Base-by-base conservation (phyloP, 2,888 invertebrate species). In the Rhimphoctona megacephalus region DNA sequence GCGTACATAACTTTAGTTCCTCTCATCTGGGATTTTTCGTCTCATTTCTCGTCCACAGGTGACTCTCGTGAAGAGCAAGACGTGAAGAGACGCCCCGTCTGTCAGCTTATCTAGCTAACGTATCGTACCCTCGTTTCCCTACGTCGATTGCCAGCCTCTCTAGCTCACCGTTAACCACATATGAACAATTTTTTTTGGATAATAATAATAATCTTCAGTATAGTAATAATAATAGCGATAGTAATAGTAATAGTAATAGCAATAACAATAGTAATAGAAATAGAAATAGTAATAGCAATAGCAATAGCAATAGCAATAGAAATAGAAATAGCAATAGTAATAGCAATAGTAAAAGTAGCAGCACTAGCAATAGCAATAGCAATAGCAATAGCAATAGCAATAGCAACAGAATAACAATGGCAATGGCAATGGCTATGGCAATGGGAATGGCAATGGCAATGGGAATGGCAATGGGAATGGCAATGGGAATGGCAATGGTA, bases 21-120 rank as follows among this genome's bases (percentile, higher is more conserved):
- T 73, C 77, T 81, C 77, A 69, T 70, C 70, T 49, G 70, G 77
- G 79, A 77, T 46, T 72, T 73, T 70, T 64, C 67, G 61, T 80
- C 61, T 5, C 46, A 43, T 61, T 61, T 80, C 79, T 81, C 69
- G 61, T 76, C 67, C 69, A n/a, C 72, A 33, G 30, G 33, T n/a
- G 57, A 74, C 52, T 67, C 83, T 66, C 46, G 69, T 72, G 69
- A 70, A 69, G 43, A 69, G 46, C 11, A 69, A 79, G 85, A 80
- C 64, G 43, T 36, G 69, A 74, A 70, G 82, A 76, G 76, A 64
- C 76, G 64, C 76, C 64, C 76, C 46, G 61, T 46, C 49, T 77
- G 76, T 33, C 64, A 66, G 78, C 64, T 78, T 83, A 73, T 64
- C 78, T 79, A 72, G 64, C 73, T 14, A 61, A 39, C 64, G 81